phyloP scores from a whole-genome alignment of 2,797 vertebrate species.

The Uromys caudimaculatus region DNA sequence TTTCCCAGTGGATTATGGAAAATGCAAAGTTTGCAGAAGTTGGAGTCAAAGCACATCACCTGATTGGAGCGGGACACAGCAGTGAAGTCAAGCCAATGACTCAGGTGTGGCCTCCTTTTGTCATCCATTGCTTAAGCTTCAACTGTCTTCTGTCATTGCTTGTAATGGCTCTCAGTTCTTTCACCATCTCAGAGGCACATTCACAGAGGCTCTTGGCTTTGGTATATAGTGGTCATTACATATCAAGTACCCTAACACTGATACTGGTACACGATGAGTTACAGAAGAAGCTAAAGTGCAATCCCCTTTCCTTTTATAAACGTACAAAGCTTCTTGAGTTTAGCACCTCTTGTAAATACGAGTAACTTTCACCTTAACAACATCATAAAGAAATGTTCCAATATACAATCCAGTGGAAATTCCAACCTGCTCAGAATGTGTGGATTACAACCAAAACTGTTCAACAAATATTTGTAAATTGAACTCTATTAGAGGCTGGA shows the following conservation, averaged over 20 bases:
- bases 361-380: background rate
- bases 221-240: background rate
- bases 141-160: background rate
- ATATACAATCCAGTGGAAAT: conserved; percentile 24
- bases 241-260: background rate
- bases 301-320: background rate
- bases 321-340: background rate
- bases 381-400: background rate
- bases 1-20: conserved; percentile 94
- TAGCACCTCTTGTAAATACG: conserved; percentile 55
- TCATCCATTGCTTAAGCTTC: background rate
- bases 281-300: background rate
- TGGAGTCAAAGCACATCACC: conserved; percentile 90
- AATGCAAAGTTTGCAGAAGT: conserved; percentile 94
- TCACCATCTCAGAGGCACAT: background rate
- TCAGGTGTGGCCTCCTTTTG: conserved; percentile 82
- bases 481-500: background rate
- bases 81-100: conserved; percentile 97
- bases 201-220: background rate
- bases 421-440: conserved; percentile 16
- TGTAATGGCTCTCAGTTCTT: background rate
- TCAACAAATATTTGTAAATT: conserved; percentile 41
- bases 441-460: conserved; percentile 43
- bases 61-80: conserved; percentile 95
- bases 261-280: background rate